Percentiles rank a stretch among this genome's conserved stretches.
Evolutionary conservation across 2,797 vertebrate species (phyloP).

Genomic region (Coranthus polyacanthus): DNA sequence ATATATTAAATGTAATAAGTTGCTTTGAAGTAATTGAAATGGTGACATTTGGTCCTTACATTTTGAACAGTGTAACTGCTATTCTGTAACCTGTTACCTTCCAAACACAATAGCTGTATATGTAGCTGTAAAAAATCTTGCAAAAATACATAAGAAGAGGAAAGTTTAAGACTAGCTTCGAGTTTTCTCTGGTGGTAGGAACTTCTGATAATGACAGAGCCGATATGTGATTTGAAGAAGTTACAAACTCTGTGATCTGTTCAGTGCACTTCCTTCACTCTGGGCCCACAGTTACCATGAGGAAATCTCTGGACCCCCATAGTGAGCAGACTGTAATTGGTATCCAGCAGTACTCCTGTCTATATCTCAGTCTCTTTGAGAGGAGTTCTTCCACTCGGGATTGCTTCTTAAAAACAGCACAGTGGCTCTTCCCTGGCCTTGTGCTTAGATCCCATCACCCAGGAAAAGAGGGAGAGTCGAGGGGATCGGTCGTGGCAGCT

Average conservation of each 20-base stretch:
- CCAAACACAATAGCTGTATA: too few relatives aligned
- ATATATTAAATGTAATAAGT: too few relatives aligned
- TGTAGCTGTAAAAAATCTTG: too few relatives aligned
- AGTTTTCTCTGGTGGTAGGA: background rate
- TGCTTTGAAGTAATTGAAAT: too few relatives aligned
- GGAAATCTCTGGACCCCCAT: slow-evolving; percentile 45
- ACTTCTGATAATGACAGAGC: slow-evolving; percentile 6
- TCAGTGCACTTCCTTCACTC: slow-evolving; percentile 26
- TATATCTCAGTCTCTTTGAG: slow-evolving; percentile 41
- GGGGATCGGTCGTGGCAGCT: slow-evolving; percentile 5
- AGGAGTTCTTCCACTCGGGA: slow-evolving; percentile 36
- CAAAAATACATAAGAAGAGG: background rate
- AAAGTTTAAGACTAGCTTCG: background rate
- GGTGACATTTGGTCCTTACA: too few relatives aligned
- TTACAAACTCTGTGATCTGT: slow-evolving; percentile 44
- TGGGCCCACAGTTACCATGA: slow-evolving; percentile 31
- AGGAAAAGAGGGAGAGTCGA: background rate
- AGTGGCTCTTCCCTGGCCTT: slow-evolving; percentile 32
- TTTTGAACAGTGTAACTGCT: too few relatives aligned
- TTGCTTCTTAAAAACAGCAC: slow-evolving; percentile 34
- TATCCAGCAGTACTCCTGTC: slow-evolving; percentile 47
- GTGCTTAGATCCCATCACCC: slow-evolving; percentile 20
- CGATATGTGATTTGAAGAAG: slow-evolving; percentile 23
- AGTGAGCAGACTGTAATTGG: slow-evolving; percentile 65
- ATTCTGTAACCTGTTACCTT: too few relatives aligned